Base-by-base conservation (phyloP, 2,888 invertebrate genomes). In the Thelaira solivaga region DNA sequence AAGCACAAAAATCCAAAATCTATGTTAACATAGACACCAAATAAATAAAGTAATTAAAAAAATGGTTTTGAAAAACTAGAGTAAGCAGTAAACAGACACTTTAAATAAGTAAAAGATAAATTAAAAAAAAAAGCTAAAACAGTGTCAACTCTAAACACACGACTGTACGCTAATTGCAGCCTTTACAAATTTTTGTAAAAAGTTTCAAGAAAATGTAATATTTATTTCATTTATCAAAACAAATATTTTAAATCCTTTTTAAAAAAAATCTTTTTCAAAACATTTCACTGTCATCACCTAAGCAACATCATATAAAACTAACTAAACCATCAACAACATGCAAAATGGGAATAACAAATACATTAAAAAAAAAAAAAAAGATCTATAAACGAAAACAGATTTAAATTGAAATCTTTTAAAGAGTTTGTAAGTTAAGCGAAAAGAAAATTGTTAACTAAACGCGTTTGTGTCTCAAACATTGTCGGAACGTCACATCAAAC, bases 401-500 rank as follows among this genome's bases (percentile, higher is more conserved):
- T 65, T 65, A 74, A 78, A 78, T 78, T 78, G 78, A 74, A 69
- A 73, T 78, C 78, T 69, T 69, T 74, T n/a, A n/a, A 69, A 61
- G 64, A 78, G 69, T 78, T 69, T 72, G 78, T 74, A 74, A 74
- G 74, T 78, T 78, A 78, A 78, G 78, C 78, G 78, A 78, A 78
- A 78, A 78, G 78, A 78, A 74, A 78, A 78, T 78, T 78, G 78
- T 78, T 74, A 78, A 78, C 78, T 80, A 76, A 82, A 76, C 85
- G 86, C 84, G 83, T 84, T 64, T 85, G 83, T 84, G 84, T 85
- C 83, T 83, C 85, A 84, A 85, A 86, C 83, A 85, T 84, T 84
- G 85, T 85, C 85, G 85, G 83, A 69, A 85, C 86, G 86, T 87
- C 87, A 85, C 84, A 81, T 83, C 84, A 84, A 86, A 86, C 87